phyloP scores from a whole-genome alignment of 2,888 invertebrate species.

The Lasioglossum lativentre region DNA sequence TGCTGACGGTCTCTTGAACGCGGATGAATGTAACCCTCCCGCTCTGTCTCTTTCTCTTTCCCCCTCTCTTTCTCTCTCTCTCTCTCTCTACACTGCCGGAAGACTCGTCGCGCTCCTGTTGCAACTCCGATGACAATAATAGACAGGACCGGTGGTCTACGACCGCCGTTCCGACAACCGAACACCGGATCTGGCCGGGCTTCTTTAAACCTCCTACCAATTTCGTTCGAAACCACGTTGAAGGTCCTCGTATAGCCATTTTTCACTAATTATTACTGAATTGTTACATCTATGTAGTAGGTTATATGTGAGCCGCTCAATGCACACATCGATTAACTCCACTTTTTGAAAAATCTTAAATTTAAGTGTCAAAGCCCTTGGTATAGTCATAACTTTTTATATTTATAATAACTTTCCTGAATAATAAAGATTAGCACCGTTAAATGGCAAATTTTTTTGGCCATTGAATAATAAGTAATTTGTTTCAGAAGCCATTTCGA shows the following conservation, averaged over 20 bases:
- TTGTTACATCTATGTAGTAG: no score
- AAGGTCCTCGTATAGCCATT: no score
- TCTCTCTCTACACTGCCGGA: conserved; percentile 28
- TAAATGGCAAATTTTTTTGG: no score
- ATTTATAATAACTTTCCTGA: no score
- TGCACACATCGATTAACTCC: no score
- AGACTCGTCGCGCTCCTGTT: conserved; percentile 69
- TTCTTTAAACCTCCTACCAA: not conserved
- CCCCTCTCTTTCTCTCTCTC: not conserved
- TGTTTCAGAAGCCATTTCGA: no score
- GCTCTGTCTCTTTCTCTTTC: not conserved
- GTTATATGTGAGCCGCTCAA: no score
- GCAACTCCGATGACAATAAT: conserved; percentile 71
- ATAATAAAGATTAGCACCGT: no score
- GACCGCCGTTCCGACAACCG: conserved; percentile 50
- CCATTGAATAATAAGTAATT: no score
- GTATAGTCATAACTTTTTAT: no score
- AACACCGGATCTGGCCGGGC: conserved; percentile 28
- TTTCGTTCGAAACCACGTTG: not conserved
- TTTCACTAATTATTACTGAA: not conserved
- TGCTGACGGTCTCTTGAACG: conserved; percentile 63
- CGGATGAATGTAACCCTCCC: conserved; percentile 67
- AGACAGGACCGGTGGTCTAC: conserved; percentile 70
- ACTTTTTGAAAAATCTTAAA: no score
- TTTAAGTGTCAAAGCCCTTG: no score